phyloP scores from a whole-genome alignment of 2,888 invertebrate genomes.

The Pandemis cinnamomeana region DNA sequence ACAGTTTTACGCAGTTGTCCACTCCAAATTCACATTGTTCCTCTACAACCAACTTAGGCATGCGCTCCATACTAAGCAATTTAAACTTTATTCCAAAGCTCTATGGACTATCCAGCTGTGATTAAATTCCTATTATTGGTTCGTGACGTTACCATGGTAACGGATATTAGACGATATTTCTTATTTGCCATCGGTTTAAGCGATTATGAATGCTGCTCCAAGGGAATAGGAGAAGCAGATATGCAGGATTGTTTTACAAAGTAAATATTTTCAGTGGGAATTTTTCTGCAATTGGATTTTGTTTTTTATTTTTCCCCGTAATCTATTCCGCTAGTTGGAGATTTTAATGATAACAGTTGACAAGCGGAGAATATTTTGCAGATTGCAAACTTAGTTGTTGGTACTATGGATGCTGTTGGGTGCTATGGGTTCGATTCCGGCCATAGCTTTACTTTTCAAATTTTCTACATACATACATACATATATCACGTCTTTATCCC shows the following conservation, averaged over 20 bases:
- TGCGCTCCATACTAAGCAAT: conserved; percentile 45
- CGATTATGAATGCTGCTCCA: conserved; percentile 45
- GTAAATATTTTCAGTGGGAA: conserved; percentile 31
- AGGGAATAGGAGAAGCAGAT: conserved; percentile 30
- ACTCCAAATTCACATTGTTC: conserved; percentile 69
- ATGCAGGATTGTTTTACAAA: conserved; percentile 26
- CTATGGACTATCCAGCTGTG: conserved; percentile 45
- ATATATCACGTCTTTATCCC: too few relatives aligned
- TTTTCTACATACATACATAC: too few relatives aligned
- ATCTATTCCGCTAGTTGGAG: conserved; percentile 13
- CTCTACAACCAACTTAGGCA: conserved; percentile 54
- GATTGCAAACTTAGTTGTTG: too few relatives aligned
- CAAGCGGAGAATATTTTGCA: background rate
- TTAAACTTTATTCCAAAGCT: conserved; percentile 41
- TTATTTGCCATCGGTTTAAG: conserved; percentile 45
- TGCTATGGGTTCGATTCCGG: too few relatives aligned
- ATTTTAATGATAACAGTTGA: background rate
- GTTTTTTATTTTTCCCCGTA: conserved; percentile 24
- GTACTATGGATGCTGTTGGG: too few relatives aligned
- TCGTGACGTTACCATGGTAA: conserved; percentile 77
- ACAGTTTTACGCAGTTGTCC: conserved; percentile 80
- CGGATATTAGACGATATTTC: conserved; percentile 61
- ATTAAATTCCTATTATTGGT: conserved; percentile 50
- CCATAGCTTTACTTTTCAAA: too few relatives aligned
- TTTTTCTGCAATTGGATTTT: conserved; percentile 35